phyloP scores from a whole-genome alignment of 2,888 invertebrate genomes.

The Leptinotarsa tumamoca region DNA sequence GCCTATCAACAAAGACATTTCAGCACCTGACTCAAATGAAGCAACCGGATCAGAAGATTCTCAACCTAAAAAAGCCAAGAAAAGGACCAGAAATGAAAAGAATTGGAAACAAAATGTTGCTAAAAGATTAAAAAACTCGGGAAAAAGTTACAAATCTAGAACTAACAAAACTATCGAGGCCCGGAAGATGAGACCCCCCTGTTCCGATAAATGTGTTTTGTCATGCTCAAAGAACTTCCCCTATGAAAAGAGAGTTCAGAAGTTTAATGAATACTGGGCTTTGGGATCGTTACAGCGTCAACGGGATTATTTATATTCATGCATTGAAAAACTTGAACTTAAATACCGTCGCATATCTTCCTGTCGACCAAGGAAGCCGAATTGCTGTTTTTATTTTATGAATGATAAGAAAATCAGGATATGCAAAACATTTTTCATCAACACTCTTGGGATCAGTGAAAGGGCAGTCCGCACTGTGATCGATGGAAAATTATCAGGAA shows the following conservation, averaged over 20 bases:
- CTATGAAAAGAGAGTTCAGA: not conserved
- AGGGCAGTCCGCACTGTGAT: constrained; percentile 43
- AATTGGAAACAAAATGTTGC: constrained; percentile 5
- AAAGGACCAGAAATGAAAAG: not conserved
- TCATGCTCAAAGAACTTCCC: constrained; percentile 14
- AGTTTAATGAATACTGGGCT: constrained; percentile 22
- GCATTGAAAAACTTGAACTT: constrained; percentile 10
- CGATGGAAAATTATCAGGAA: constrained; percentile 40
- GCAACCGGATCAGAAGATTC: not conserved
- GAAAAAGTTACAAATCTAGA: constrained; percentile 1
- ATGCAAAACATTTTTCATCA: constrained; percentile 50
- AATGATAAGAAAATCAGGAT: constrained; percentile 32
- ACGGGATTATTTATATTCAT: constrained; percentile 14
- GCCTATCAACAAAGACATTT: constrained; percentile 8
- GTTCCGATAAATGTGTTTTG: constrained; percentile 10
- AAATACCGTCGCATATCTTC: constrained; percentile 20
- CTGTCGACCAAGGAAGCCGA: constrained; percentile 28
- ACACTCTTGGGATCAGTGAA: constrained; percentile 50
- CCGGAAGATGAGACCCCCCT: not conserved
- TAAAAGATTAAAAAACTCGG: constrained; percentile 10
- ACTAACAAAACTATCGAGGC: not conserved
- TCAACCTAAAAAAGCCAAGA: not conserved
- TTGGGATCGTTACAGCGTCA: constrained; percentile 19
- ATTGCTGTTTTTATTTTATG: constrained; percentile 28
- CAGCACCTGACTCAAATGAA: constrained; percentile 5